These are phyloP conservation scores for Vulpes lagopus DNA, from an alignment of 2,113 vertebrate genomes.

Conservation along the genomic window DNA sequence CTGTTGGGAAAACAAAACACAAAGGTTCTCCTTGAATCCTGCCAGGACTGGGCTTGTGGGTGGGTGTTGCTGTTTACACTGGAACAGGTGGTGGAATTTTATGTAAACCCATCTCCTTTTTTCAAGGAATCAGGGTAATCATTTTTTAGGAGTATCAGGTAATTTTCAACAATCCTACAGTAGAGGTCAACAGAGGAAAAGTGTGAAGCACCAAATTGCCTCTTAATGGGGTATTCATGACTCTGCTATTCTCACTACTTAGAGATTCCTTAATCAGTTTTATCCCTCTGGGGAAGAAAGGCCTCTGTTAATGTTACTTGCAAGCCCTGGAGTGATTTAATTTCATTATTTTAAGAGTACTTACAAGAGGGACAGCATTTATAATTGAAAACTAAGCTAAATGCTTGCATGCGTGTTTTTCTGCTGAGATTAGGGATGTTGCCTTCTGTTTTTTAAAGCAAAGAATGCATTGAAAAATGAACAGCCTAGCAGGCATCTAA, in stretches of 20 bases:
- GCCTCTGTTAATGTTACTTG: neutral
- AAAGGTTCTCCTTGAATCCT: constrained; percentile 8
- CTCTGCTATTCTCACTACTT: neutral
- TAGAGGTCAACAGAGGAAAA: constrained; percentile 15
- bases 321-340: neutral
- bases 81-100: constrained; percentile 59
- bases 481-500: neutral
- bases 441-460: neutral
- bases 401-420: neutral
- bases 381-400: neutral
- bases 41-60: neutral
- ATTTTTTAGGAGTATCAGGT: constrained; percentile 37
- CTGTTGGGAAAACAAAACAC: neutral
- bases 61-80: neutral
- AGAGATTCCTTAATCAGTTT: neutral
- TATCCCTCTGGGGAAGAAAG: neutral
- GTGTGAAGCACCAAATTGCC: neutral
- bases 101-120: constrained; percentile 45
- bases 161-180: constrained; percentile 20
- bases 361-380: neutral
- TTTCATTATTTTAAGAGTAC: neutral
- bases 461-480: neutral
- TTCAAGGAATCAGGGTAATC: constrained; percentile 32
- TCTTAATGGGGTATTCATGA: neutral
- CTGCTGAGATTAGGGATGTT: neutral